Evolutionary conservation across 2,113 vertebrate genomes (phyloP).

Genomic region (Atlantisia rogersi): DNA sequence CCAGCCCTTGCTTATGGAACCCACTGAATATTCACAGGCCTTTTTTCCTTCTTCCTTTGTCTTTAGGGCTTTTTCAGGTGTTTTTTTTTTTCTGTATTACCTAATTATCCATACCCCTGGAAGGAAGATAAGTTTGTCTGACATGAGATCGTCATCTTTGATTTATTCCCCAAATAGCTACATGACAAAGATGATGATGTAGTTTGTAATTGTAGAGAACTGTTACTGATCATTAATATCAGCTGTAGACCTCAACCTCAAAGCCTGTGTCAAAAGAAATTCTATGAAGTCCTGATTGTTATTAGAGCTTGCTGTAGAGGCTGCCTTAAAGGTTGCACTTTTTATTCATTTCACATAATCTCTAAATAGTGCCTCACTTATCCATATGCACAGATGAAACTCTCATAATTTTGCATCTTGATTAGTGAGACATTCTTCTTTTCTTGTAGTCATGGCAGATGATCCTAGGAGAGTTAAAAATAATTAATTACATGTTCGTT

Average conservation of each 20-base stretch:
- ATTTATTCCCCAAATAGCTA: background rate
- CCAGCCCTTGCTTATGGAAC: background rate
- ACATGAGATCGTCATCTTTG: background rate
- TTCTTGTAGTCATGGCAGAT: background rate
- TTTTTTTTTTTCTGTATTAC: background rate
- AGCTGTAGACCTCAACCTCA: background rate
- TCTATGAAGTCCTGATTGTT: background rate
- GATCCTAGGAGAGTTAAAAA: background rate
- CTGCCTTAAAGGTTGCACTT: background rate
- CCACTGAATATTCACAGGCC: background rate
- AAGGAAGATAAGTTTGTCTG: background rate
- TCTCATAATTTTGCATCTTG: background rate
- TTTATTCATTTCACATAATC: background rate
- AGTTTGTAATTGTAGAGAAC: background rate
- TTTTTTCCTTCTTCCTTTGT: background rate
- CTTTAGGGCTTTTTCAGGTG: too few species aligned
- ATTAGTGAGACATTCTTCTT: background rate
- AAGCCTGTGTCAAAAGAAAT: background rate
- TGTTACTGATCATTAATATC: background rate
- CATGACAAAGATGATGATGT: background rate
- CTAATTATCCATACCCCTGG: background rate
- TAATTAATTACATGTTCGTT: background rate
- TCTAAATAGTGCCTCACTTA: background rate
- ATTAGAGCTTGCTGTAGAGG: background rate
- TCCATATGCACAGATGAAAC: background rate